These are phyloP conservation scores for Diplazon laetatorius DNA, from an alignment of 2,888 invertebrate species.

Conservation along the genomic window DNA sequence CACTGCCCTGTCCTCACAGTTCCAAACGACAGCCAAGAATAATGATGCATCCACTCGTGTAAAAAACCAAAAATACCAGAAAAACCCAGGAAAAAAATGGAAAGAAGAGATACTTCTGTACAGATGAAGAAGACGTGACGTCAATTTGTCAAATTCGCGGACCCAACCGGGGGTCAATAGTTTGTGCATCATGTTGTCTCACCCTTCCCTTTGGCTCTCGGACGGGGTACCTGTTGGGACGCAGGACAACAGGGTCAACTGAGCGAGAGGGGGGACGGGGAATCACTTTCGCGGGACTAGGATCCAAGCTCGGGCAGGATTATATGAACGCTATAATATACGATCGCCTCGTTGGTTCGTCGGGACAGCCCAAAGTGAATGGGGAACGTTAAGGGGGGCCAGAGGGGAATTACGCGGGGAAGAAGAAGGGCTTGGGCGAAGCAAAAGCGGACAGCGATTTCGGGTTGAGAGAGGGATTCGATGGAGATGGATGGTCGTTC, in stretches of 20 bases:
- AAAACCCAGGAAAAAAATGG: background rate
- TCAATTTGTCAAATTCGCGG: constrained; percentile 54
- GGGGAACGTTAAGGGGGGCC: constrained; percentile 1
- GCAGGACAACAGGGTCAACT: too few relatives aligned
- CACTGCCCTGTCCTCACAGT: too few relatives aligned
- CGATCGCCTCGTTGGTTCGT: constrained; percentile 34
- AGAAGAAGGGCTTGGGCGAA: constrained; percentile 58
- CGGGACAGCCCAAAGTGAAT: too few relatives aligned
- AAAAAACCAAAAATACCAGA: background rate
- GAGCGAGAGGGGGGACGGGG: background rate
- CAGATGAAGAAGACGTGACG: background rate
- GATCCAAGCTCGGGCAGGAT: constrained; percentile 1
- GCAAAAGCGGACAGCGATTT: constrained; percentile 73
- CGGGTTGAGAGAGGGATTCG: constrained; percentile 80
- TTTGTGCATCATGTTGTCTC: constrained; percentile 42
- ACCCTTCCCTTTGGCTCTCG: too few relatives aligned
- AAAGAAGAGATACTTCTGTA: background rate
- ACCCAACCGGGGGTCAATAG: constrained; percentile 47
- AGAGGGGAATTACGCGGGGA: constrained; percentile 9
- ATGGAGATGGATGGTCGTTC: constrained; percentile 81
- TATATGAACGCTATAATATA: constrained; percentile 14
- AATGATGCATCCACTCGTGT: too few relatives aligned
- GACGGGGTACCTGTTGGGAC: constrained; percentile 29
- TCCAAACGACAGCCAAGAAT: too few relatives aligned
- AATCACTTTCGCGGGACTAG: constrained; percentile 3